A percentile compares a stretch with the other conserved stretches of the same genome.
These are phyloP conservation scores for Cryptotis parvus DNA, from an alignment of 2,113 vertebrate genomes.

Conservation along the genomic window DNA sequence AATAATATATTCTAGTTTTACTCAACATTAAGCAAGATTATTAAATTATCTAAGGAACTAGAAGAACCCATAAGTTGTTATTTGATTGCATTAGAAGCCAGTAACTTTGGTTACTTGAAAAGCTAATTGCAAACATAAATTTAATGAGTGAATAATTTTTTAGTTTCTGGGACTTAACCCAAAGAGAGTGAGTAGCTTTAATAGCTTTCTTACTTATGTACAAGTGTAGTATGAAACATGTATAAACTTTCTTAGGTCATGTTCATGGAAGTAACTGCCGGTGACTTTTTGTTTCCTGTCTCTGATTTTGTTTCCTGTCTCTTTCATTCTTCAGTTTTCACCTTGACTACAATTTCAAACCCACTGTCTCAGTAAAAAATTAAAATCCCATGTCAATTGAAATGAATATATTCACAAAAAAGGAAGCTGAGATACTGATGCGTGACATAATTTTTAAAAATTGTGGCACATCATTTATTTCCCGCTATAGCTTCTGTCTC, in stretches of 20 bases:
- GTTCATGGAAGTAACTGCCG: constrained; percentile 35
- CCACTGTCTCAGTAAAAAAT: constrained; percentile 21
- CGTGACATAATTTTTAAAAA: not conserved
- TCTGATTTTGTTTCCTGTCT: not conserved
- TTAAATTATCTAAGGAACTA: constrained; percentile 3
- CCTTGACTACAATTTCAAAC: constrained; percentile 36
- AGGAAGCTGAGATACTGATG: not conserved
- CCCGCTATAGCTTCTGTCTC: constrained; percentile 22
- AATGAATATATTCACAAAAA: not conserved
- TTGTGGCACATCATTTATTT: constrained; percentile 41
- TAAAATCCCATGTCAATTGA: constrained; percentile 24
- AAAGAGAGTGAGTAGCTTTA: not conserved
- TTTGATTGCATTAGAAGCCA: not conserved
- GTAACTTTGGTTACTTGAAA: not conserved
- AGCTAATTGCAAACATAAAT: too few relatives aligned
- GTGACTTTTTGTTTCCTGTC: not conserved
- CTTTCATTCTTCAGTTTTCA: not conserved
- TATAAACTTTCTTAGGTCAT: constrained; percentile 36
- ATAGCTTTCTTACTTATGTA: not conserved
- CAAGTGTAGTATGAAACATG: not conserved
- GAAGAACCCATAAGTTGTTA: not conserved
- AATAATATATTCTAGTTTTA: constrained; percentile 1
- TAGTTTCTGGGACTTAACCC: not conserved
- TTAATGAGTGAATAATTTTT: constrained; percentile 12
- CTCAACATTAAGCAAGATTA: not conserved